phyloP scores from a whole-genome alignment of 2,888 invertebrate species.

The Lymantria dispar region DNA sequence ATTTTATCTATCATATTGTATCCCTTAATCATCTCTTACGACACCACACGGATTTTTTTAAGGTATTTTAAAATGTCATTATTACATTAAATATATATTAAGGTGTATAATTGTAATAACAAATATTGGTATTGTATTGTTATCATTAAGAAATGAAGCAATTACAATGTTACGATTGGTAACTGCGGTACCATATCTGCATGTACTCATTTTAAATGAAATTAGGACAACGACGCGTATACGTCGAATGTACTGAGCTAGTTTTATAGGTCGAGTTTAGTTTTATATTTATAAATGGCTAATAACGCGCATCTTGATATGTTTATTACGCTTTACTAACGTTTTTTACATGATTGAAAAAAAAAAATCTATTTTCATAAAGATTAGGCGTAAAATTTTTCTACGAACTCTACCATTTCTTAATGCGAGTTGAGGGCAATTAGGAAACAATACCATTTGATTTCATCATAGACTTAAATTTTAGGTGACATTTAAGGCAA shows the following conservation, averaged over 20 bases:
- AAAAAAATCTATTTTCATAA: conserved; percentile 33
- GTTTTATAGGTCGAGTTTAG: conserved; percentile 54
- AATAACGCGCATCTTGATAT: conserved; percentile 45
- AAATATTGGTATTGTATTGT: conserved; percentile 21
- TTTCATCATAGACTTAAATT: too few relatives aligned
- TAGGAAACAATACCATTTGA: too few relatives aligned
- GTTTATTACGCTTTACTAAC: conserved; percentile 43
- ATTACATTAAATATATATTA: neutral
- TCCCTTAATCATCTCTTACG: too few relatives aligned
- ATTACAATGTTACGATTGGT: conserved; percentile 25
- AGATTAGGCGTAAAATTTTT: conserved; percentile 13
- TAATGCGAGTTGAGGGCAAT: neutral
- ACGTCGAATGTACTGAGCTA: conserved; percentile 39
- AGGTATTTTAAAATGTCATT: neutral
- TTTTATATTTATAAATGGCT: conserved; percentile 53
- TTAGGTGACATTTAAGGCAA: too few relatives aligned
- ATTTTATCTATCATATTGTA: too few relatives aligned
- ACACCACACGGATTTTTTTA: too few relatives aligned
- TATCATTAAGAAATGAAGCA: conserved; percentile 32
- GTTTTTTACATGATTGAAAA: conserved; percentile 38
- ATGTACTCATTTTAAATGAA: conserved; percentile 46
- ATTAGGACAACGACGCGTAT: conserved; percentile 48
- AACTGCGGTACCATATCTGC: conserved; percentile 34
- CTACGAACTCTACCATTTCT: conserved; percentile 7
- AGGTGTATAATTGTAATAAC: conserved; percentile 14